These are phyloP conservation scores for Lottia scabra DNA, from an alignment of 2,888 invertebrate genomes.

Conservation along the genomic window DNA sequence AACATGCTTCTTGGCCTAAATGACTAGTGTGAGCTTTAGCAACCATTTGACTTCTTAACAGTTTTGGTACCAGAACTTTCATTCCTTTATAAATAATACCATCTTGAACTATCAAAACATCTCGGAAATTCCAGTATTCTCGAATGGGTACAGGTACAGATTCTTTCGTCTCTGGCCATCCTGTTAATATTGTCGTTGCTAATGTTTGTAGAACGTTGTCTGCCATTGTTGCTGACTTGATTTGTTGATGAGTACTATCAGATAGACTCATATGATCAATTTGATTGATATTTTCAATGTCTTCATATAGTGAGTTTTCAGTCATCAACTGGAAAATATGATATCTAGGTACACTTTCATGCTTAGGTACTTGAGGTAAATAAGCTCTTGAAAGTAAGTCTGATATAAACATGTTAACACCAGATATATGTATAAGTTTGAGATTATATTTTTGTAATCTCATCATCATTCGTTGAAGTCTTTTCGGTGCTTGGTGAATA, in stretches of 20 bases:
- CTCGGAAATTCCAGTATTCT: conserved; percentile 23
- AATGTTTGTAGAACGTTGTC: conserved; percentile 20
- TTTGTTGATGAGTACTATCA: not conserved
- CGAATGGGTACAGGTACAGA: conserved; percentile 9
- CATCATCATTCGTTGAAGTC: conserved; percentile 32
- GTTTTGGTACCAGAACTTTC: conserved; percentile 20
- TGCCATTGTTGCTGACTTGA: conserved; percentile 1
- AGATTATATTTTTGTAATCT: conserved; percentile 28
- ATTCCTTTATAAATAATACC: conserved; percentile 26
- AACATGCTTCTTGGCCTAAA: conserved; percentile 21
- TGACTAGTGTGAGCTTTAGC: conserved; percentile 21
- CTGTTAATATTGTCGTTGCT: conserved; percentile 13
- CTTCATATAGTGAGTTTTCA: not conserved
- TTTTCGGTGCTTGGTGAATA: conserved; percentile 24
- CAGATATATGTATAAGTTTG: conserved; percentile 24
- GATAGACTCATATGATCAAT: not conserved
- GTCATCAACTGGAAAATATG: not conserved
- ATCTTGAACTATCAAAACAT: conserved; percentile 25
- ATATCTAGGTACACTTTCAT: conserved; percentile 1
- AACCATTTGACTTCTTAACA: conserved; percentile 17
- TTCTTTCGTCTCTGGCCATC: conserved; percentile 20
- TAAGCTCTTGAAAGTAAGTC: conserved; percentile 38
- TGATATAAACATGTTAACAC: conserved; percentile 28
- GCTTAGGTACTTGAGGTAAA: conserved; percentile 8
- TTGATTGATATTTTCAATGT: not conserved